Conservation (phyloP, 1,140 invertebrate genomes). For the Campoletis sonorensis region DNA sequence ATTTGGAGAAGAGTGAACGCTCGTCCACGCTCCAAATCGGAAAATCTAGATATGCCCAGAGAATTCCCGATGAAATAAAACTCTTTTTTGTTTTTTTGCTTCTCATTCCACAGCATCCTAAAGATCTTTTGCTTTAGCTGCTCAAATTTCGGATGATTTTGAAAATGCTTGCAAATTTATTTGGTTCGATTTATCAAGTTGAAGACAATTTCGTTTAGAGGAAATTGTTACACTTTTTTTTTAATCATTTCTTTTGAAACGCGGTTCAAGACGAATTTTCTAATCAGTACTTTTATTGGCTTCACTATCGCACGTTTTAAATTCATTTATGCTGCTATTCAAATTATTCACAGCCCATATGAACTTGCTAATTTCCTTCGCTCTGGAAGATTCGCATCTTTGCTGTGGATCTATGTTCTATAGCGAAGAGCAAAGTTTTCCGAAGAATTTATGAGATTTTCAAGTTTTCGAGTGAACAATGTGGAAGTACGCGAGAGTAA, state of each 20-base stretch:
- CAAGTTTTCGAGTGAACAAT: background rate
- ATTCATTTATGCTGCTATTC: constrained; percentile 35
- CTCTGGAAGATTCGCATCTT: background rate
- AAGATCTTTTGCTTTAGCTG: background rate
- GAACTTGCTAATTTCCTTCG: constrained; percentile 41
- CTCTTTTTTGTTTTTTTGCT: background rate
- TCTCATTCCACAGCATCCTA: background rate
- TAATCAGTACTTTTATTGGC: constrained; percentile 18
- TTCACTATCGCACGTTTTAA: constrained; percentile 38
- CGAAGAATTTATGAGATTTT: constrained; percentile 38
- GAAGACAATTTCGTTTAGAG: background rate
- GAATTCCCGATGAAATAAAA: background rate
- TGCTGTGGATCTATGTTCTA: background rate
- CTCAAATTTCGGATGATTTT: background rate
- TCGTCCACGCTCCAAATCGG: background rate
- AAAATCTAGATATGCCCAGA: background rate
- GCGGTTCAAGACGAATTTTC: background rate
- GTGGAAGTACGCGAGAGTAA: background rate
- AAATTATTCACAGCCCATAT: constrained; percentile 44
- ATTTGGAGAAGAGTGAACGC: background rate
- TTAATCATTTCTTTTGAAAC: background rate
- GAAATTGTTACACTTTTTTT: constrained; percentile 16
- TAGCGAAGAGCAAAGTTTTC: constrained; percentile 26
- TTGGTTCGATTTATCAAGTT: background rate
- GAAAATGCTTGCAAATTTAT: background rate